phyloP scores from a whole-genome alignment of 2,797 vertebrate genomes.

The Clarias pachynema region DNA sequence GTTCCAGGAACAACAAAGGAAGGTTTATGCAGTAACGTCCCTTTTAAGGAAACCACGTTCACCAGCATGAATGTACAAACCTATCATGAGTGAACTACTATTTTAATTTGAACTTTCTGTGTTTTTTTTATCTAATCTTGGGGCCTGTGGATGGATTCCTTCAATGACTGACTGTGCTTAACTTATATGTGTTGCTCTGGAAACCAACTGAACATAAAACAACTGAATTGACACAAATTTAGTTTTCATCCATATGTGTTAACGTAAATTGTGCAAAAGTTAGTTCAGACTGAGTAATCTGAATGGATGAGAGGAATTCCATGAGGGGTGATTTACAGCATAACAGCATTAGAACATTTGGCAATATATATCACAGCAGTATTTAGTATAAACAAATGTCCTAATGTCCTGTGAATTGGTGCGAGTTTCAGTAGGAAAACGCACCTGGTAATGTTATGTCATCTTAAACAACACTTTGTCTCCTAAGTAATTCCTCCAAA shows the following conservation, averaged over 20 bases:
- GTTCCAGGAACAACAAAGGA: conserved; percentile 16
- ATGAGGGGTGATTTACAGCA: too few relatives aligned
- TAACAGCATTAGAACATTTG: too few relatives aligned
- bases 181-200: not conserved
- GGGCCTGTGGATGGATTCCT: not conserved
- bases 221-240: not conserved
- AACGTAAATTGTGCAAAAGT: not conserved
- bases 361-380: too few relatives aligned
- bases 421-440: too few relatives aligned
- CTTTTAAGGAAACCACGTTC: conserved; percentile 19
- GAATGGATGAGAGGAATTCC: too few relatives aligned
- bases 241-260: not conserved
- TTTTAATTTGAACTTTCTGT: not conserved
- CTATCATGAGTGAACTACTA: not conserved
- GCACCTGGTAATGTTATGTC: too few relatives aligned
- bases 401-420: too few relatives aligned
- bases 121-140: not conserved
- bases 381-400: too few relatives aligned
- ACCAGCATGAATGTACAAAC: not conserved
- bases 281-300: too few relatives aligned
- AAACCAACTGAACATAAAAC: not conserved
- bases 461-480: too few relatives aligned
- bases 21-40: not conserved
- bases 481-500: too few relatives aligned
- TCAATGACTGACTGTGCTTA: not conserved